Percentiles rank a stretch among this genome's conserved stretches.
Evolutionary conservation across 2,113 vertebrate species (phyloP).

Genomic region (Aphyosemion australe): DNA sequence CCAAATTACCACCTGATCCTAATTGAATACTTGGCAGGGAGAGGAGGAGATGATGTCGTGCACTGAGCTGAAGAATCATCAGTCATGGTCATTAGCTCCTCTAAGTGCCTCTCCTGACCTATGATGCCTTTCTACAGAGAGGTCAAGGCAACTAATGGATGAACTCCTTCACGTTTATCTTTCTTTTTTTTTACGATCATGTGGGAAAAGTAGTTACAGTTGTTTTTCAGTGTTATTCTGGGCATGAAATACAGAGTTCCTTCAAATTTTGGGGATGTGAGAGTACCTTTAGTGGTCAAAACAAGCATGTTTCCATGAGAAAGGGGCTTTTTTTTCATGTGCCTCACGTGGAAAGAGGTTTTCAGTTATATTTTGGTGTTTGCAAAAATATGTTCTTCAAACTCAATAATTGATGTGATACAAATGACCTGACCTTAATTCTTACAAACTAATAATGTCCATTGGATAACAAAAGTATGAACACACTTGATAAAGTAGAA

Average conservation of each 20-base stretch:
- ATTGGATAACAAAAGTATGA: background rate
- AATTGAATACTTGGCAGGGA: constrained; percentile 77
- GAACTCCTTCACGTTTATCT: constrained; percentile 17
- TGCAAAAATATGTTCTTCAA: constrained; percentile 26
- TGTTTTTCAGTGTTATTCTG: constrained; percentile 56
- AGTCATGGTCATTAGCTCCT: constrained; percentile 64
- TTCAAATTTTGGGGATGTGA: constrained; percentile 68
- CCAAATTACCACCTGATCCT: constrained; percentile 71
- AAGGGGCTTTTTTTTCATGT: constrained; percentile 38
- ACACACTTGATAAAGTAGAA: background rate
- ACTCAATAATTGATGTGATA: background rate
- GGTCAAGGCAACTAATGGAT: constrained; percentile 47
- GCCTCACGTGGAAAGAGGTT: constrained; percentile 26
- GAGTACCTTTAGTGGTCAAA: constrained; percentile 57
- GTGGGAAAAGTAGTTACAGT: constrained; percentile 43
- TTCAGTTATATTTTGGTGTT: constrained; percentile 29
- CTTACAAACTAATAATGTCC: background rate
- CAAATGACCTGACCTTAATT: constrained; percentile 1
- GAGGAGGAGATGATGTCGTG: constrained; percentile 44
- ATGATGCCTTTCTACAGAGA: constrained; percentile 61
- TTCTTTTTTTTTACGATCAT: constrained; percentile 16
- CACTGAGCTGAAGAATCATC: constrained; percentile 50
- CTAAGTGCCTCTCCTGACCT: constrained; percentile 61
- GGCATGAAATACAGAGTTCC: constrained; percentile 56
- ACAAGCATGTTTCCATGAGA: constrained; percentile 51